Percentiles rank a stretch among this genome's conserved stretches.
These are phyloP conservation scores for Mormyrops attenuatus DNA, from an alignment of 2,797 vertebrate species.

Conservation along the genomic window DNA sequence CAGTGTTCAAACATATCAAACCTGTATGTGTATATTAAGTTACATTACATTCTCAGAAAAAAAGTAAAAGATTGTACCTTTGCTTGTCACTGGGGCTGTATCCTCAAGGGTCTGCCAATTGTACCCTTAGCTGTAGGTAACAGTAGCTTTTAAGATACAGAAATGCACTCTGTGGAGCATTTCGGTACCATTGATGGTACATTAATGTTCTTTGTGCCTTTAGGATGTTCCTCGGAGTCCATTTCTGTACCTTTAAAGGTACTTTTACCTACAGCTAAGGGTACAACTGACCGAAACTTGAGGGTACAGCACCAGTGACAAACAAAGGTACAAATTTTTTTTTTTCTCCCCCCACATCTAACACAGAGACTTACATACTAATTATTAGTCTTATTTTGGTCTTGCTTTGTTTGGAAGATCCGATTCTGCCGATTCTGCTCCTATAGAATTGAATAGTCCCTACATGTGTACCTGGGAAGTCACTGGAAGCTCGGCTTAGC, in stretches of 20 bases:
- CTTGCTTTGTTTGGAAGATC: not conserved
- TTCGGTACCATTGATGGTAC: not conserved
- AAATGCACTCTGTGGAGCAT: not conserved
- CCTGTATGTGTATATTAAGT: not conserved
- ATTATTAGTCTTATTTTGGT: not conserved
- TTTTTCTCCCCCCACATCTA: not conserved
- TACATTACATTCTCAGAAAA: not conserved
- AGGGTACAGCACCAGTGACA: not conserved
- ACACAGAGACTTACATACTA: not conserved
- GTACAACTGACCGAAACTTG: not conserved
- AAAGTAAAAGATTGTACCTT: not conserved
- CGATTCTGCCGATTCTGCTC: not conserved
- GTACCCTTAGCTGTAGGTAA: not conserved
- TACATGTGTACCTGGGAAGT: not conserved
- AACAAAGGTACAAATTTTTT: not conserved
- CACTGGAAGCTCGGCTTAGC: not conserved
- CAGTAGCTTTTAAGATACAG: not conserved
- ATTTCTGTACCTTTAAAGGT: not conserved
- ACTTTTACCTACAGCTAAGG: not conserved
- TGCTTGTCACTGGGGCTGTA: not conserved
- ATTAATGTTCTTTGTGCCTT: not conserved
- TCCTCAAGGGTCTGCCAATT: not conserved
- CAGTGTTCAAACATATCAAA: not conserved
- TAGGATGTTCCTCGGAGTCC: not conserved
- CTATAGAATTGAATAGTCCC: not conserved